Evolutionary conservation across 2,888 invertebrate genomes (phyloP), one percentile per base, ranked within the genome.

Genomic region (Thera obeliscata): DNA sequence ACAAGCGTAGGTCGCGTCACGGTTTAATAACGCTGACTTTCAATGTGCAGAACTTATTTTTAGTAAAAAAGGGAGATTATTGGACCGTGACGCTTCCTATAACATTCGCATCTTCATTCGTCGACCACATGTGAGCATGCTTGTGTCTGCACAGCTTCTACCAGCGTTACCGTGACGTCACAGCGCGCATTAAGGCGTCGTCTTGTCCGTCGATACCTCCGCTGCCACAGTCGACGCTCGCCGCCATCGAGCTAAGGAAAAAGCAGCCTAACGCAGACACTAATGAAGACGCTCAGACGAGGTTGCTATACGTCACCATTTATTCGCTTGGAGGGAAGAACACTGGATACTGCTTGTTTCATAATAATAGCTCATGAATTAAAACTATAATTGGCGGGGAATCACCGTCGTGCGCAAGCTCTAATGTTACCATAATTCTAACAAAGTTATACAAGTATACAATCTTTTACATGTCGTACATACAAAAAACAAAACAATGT

Each of bases 121-220:
- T 59, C 60, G 22, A 54, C 61, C 63, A 69, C 64, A 59, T 64
- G 62, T 64, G 57, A 61, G 65, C 82, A 82, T 82, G 82, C 78
- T 82, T 86, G 81, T 85, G 81, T 88, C 84, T 87, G 85, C 86
- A 91, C 95, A 97, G 97, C 96, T 97, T 97, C 96, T 97, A 97
- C 96, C 96, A 96, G 94, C 96, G 96, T 93, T 97, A 97, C 94
- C 95, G 96, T 93, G 97, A 96, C 95, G 95, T 97, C 93, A 96
- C 96, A 91, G 97, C 96, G 91, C 96, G 97, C 94, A 97, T 97
- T 94, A 97, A 97, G 95, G 97, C 97, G 87, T 96, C 96, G 83
- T 96, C 96, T 93, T 96, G 96, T 90, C 96, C 96, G 80, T 95
- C 96, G 86, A 95, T 96, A 91, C 95, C 95, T 83, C 95, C 95